These are phyloP conservation scores for Drosophila tristis DNA, from an alignment of 1,140 invertebrate genomes.

Conservation along the genomic window DNA sequence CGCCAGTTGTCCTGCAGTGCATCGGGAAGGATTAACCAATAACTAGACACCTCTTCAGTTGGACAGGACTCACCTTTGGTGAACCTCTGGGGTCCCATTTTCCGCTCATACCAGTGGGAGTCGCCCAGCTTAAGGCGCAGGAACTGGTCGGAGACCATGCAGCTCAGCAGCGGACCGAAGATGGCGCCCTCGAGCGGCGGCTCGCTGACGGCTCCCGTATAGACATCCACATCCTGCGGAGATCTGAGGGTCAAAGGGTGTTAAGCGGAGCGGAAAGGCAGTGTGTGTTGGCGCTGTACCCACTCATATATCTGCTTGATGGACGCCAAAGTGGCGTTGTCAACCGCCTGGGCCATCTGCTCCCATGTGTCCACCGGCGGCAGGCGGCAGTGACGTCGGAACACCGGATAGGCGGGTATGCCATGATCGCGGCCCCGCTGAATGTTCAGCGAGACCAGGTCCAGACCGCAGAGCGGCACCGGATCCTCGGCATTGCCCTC, in stretches of 20 bases:
- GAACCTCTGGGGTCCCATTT: conserved; percentile 88
- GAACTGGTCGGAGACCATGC: conserved; percentile 95
- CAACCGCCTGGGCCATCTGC: conserved; percentile 89
- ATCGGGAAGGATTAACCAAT: background rate
- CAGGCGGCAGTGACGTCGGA: conserved; percentile 91
- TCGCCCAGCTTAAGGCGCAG: conserved; percentile 91
- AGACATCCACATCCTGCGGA: conserved; percentile 94
- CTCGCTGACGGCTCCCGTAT: conserved; percentile 93
- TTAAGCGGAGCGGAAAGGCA: background rate
- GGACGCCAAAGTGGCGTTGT: conserved; percentile 86
- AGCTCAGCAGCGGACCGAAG: conserved; percentile 93
- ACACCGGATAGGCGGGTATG: conserved; percentile 91
- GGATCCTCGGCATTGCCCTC: conserved; percentile 84
- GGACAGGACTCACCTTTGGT: conserved; percentile 86
- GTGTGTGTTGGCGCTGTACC: conserved; percentile 17
- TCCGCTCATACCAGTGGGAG: conserved; percentile 94
- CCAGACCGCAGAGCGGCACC: conserved; percentile 88
- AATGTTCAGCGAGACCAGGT: conserved; percentile 94
- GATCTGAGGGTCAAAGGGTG: conserved; percentile 81
- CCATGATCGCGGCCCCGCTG: conserved; percentile 95
- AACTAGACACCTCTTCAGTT: background rate
- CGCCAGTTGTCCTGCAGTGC: conserved; percentile 89
- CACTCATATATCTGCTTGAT: conserved; percentile 89
- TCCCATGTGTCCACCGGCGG: conserved; percentile 88
- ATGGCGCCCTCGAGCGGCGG: conserved; percentile 88